Evolutionary conservation across 2,113 vertebrate species (phyloP), one percentile per base, ranked within the genome.

Genomic region (Phodopus roborovskii): DNA sequence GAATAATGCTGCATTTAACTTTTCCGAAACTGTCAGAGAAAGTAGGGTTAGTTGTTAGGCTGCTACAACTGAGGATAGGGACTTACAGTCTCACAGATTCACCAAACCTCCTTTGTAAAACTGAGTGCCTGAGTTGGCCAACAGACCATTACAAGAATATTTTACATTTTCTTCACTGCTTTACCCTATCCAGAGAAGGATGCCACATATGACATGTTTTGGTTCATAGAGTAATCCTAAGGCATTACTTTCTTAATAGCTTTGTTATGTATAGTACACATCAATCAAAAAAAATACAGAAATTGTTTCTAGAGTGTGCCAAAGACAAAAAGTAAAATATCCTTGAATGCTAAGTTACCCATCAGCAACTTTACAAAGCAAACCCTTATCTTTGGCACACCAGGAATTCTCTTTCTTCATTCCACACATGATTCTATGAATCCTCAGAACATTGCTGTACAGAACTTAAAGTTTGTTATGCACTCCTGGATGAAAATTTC

Each of bases 121-220:
- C 24, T 81, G 13, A 83, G 91, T 53, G 42, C 62, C 81, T 74
- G 6, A 19, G 11, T 60, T 68, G 13, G 24, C 17, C 82, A 48
- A 58, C 2, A 16, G 90, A 39, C 56, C 22, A 68, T 66, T 90
- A n/a, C 90, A 81, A 64, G 20, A 9, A 5, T 13, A 81, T 33
- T 33, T 81, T 92, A 77, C n/a, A 20, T 50, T 91, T 74, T 88
- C n/a, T 48, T 94, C 70, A 84, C 42, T 36, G 60, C 82, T 45
- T n/a, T n/a, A 66, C 5, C 70, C 58, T 56, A 66, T 91, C 20
- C 33, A 33, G 53, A 50, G 88, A 83, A 85, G 62, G 1, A 10
- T 70, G 16, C 24, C n/a, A 77, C 75, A 36, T 50, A 68, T 2
- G 4, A 7, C 1, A 75, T 30, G 36, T 8, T 19, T 24, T 75